These are phyloP conservation scores for Tridacna crocea DNA, from an alignment of 2,888 invertebrate genomes.

Conservation along the genomic window DNA sequence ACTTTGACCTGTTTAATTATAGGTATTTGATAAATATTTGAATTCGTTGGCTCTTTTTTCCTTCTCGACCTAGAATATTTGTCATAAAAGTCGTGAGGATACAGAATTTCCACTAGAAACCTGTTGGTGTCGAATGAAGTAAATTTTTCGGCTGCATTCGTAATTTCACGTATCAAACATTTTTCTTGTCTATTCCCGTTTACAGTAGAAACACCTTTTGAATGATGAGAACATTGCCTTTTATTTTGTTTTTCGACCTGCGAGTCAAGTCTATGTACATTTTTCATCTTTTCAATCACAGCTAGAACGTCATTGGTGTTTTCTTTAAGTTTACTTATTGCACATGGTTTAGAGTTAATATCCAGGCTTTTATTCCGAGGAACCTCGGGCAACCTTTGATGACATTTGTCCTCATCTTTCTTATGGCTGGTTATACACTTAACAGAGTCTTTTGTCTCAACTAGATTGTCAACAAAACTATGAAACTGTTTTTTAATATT, in stretches of 20 bases:
- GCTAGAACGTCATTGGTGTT: constrained; percentile 9
- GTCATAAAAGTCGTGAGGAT: constrained; percentile 58
- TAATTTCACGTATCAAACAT: constrained; percentile 50
- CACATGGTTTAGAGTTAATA: background rate
- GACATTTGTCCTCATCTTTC: background rate
- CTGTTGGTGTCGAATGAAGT: constrained; percentile 47
- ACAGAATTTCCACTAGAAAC: constrained; percentile 53
- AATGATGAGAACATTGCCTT: background rate
- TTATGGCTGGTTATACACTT: background rate
- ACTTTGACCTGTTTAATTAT: constrained; percentile 42
- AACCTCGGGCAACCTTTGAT: background rate
- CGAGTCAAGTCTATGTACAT: background rate
- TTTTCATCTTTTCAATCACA: constrained; percentile 4
- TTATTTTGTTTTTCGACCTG: background rate
- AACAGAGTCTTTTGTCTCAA: background rate
- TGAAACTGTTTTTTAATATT: background rate
- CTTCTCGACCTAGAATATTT: constrained; percentile 45
- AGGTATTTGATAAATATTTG: constrained; percentile 14
- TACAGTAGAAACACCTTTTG: background rate
- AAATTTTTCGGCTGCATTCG: constrained; percentile 45
- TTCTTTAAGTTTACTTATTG: constrained; percentile 11
- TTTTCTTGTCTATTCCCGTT: constrained; percentile 12
- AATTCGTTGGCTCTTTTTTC: constrained; percentile 3
- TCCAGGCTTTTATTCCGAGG: background rate
- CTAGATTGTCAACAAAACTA: background rate